phyloP scores from a whole-genome alignment of 1,140 invertebrate genomes.

The Kradibia gibbosae region DNA sequence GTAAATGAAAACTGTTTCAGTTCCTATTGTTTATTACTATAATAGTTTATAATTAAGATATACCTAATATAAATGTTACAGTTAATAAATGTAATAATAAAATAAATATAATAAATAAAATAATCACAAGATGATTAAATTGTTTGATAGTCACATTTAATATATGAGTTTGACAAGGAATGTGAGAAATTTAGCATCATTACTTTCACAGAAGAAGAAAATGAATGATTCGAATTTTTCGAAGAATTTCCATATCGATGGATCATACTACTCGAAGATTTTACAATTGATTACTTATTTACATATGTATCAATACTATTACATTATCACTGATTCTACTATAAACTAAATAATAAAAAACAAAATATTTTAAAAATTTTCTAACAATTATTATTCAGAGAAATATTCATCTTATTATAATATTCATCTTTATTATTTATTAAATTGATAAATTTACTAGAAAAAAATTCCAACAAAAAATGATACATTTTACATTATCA shows the following conservation, averaged over 20 bases:
- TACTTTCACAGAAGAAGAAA: neutral
- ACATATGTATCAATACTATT: too few species aligned
- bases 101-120: too few species aligned
- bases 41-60: too few species aligned
- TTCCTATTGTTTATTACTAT: too few species aligned
- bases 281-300: constrained; percentile 60
- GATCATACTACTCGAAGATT: constrained; percentile 52
- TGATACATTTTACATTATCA: neutral
- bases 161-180: constrained; percentile 52
- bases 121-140: constrained; percentile 31
- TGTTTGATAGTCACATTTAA: constrained; percentile 10
- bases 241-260: constrained; percentile 63
- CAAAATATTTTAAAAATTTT: neutral
- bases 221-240: constrained; percentile 53
- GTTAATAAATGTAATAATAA: too few species aligned
- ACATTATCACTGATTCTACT: too few species aligned
- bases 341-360: too few species aligned
- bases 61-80: too few species aligned
- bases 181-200: constrained; percentile 54
- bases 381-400: neutral
- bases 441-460: neutral
- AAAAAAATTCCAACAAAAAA: neutral
- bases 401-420: neutral
- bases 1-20: too few species aligned
- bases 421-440: neutral